Evolutionary conservation across 2,888 invertebrate species (phyloP).

Genomic region (Tetranychus truncatus): DNA sequence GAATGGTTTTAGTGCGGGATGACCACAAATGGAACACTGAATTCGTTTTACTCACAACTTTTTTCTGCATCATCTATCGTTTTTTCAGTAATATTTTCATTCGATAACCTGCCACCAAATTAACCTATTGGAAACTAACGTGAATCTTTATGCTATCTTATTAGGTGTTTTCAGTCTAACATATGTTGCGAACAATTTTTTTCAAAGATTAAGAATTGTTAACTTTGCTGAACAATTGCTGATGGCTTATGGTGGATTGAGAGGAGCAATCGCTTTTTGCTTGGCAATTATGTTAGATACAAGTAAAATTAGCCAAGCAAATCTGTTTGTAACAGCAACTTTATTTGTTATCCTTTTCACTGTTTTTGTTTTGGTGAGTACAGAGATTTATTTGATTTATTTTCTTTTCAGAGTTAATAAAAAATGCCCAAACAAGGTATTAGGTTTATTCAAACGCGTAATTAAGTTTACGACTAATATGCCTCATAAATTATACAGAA

Average conservation of each 20-base stretch:
- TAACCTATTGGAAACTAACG: background rate
- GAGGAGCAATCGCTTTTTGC: slow-evolving; percentile 42
- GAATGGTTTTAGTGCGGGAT: slow-evolving; percentile 37
- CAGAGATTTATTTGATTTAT: background rate
- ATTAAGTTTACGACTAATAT: background rate
- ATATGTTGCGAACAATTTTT: slow-evolving; percentile 35
- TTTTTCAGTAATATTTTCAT: slow-evolving; percentile 33
- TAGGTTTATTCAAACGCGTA: no score
- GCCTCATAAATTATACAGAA: background rate
- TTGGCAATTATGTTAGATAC: slow-evolving; percentile 37
- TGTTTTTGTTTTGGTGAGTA: slow-evolving; percentile 33
- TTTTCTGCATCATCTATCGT: slow-evolving; percentile 35
- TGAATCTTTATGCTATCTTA: background rate
- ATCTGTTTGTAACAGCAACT: slow-evolving; percentile 34
- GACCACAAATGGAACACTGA: slow-evolving; percentile 36
- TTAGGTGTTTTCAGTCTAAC: slow-evolving; percentile 37
- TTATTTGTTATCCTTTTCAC: slow-evolving; percentile 36
- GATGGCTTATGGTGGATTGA: slow-evolving; percentile 41
- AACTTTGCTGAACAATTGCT: slow-evolving; percentile 39
- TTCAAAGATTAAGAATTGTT: slow-evolving; percentile 34
- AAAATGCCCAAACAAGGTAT: no score
- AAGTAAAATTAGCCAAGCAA: slow-evolving; percentile 29
- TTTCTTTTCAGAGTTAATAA: no score
- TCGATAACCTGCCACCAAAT: background rate
- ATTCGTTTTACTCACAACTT: slow-evolving; percentile 35